These are phyloP conservation scores for Rhynchotus rufescens DNA, from an alignment of 2,797 vertebrate genomes.

Conservation along the genomic window DNA sequence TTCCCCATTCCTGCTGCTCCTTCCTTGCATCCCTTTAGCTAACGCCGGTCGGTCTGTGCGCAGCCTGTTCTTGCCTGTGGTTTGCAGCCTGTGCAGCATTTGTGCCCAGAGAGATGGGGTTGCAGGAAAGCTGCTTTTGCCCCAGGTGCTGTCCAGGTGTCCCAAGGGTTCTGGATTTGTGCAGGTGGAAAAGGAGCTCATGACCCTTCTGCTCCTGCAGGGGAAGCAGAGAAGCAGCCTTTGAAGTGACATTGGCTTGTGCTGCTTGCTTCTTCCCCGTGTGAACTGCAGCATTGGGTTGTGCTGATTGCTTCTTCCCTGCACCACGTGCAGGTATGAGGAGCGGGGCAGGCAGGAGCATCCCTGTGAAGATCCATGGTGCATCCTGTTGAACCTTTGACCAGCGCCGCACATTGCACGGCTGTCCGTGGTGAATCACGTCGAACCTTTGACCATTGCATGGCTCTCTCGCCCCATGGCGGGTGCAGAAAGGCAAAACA, in stretches of 20 bases:
- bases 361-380: background rate
- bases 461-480: background rate
- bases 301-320: no score
- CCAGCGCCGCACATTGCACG: no score
- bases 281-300: no score
- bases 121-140: background rate
- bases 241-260: background rate
- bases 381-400: background rate
- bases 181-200: background rate
- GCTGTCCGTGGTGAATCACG: no score
- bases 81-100: background rate
- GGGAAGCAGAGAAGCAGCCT: background rate
- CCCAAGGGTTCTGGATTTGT: background rate
- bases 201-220: background rate
- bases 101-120: background rate
- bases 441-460: fast-evolving
- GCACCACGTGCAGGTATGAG: fast-evolving
- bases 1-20: constrained; percentile 5
- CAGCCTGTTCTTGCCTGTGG: background rate
- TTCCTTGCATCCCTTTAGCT: background rate
- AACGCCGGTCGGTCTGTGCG: background rate
- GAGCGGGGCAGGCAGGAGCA: background rate
- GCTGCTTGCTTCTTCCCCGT: background rate
- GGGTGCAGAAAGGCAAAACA: background rate
- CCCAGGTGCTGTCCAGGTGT: background rate